Conservation (phyloP, 2,797 vertebrate genomes). For the Coendou prehensilis region DNA sequence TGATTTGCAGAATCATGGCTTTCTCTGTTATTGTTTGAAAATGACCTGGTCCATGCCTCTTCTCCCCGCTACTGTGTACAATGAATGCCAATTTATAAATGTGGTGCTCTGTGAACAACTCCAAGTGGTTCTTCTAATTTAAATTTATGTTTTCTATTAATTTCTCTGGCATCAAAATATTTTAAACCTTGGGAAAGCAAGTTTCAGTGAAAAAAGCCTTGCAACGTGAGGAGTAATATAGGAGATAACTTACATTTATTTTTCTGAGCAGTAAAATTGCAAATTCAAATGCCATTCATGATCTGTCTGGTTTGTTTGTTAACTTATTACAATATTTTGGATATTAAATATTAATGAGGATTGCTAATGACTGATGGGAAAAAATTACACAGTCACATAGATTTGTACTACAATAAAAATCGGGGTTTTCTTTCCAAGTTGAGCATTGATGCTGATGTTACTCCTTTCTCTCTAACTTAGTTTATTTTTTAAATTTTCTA, state of each 20-base stretch:
- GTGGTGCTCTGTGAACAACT: not conserved
- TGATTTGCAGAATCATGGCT: not conserved
- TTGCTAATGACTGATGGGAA: not conserved
- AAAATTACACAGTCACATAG: not conserved
- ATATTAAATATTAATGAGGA: not conserved
- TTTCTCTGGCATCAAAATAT: not conserved
- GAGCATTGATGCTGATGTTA: not conserved
- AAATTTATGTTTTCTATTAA: not conserved
- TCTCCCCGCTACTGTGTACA: not conserved
- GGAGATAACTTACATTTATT: not conserved
- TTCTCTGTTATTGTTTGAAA: not conserved
- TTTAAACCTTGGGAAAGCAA: not conserved
- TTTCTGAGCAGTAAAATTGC: not conserved
- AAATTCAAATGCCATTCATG: not conserved
- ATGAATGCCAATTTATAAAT: not conserved
- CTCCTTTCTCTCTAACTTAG: not conserved
- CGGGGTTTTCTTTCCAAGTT: not conserved
- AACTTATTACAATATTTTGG: not conserved
- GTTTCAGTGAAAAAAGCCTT: not conserved
- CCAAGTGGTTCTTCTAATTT: not conserved
- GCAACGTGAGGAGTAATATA: fast-evolving
- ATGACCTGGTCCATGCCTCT: not conserved
- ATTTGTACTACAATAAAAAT: not conserved
- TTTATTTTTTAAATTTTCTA: not conserved
- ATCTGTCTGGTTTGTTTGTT: not conserved